Evolutionary conservation across 1,140 invertebrate species (phyloP).

Genomic region (Halyomorpha halys): DNA sequence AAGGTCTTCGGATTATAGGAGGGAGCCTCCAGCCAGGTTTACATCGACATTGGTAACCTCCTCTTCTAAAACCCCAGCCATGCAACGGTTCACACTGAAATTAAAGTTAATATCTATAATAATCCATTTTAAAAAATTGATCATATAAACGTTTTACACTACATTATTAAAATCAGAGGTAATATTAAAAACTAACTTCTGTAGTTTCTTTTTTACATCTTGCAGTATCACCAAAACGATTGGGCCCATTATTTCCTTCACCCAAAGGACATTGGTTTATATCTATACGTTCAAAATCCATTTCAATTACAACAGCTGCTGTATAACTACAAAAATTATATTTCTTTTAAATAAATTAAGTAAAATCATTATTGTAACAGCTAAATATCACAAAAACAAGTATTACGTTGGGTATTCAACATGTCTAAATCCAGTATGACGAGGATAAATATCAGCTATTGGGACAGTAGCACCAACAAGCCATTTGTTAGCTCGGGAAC

Average conservation of each 20-base stretch:
- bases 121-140: neutral
- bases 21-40: constrained; percentile 81
- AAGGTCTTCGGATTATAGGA: constrained; percentile 74
- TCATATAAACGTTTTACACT: neutral
- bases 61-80: constrained; percentile 89
- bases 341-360: constrained; percentile 17
- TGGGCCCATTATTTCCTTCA: constrained; percentile 76
- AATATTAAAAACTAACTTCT: constrained; percentile 50
- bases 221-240: constrained; percentile 81
- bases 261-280: constrained; percentile 93
- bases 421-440: constrained; percentile 88
- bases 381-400: constrained; percentile 8
- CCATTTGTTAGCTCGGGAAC: constrained; percentile 91
- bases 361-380: neutral
- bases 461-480: constrained; percentile 84
- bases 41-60: constrained; percentile 93
- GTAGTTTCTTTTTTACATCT: constrained; percentile 88
- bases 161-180: neutral
- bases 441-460: constrained; percentile 88
- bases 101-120: constrained; percentile 18
- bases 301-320: constrained; percentile 83
- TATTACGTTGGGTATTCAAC: constrained; percentile 87
- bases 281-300: constrained; percentile 95
- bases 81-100: constrained; percentile 87
- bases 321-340: constrained; percentile 60